Evolutionary conservation across 2,113 vertebrate species (phyloP), one percentile per base, ranked within the genome.

Genomic region (Pseudolaguvia tuberculata): DNA sequence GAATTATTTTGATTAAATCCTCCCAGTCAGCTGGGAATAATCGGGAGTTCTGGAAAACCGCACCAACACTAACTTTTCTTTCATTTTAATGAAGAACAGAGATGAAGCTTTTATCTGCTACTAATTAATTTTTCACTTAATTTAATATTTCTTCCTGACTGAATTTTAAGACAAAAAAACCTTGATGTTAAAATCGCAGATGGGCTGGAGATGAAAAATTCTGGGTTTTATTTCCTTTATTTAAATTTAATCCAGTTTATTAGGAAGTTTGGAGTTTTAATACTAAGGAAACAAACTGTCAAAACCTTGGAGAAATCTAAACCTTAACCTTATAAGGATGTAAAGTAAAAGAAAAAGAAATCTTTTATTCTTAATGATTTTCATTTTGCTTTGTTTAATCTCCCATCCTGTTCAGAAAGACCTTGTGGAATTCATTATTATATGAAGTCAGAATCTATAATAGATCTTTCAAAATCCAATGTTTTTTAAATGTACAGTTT

Each of bases 61-160:
- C 62, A 20, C 56, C 35, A 45, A n/a, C 42, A 71, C 21, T 45
- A 57, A 58, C 58, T 51, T 75, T 73, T 79, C 73, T 50, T 15
- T 50, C 7, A 2, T 15, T 10, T 48, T 47, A 8, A 47, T 47
- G 39, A 80, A 76, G 73, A 78, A 58, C 55, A 53, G 53, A 61
- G 17, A 78, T 78, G 76, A 83, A 56, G 58, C 68, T 72, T 73
- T 70, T 53, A 80, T 78, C 10, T 74, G 76, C 63, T 51, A 51
- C 73, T 79, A 75, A 82, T 82, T 67, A 67, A 17, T 57, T 63
- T 73, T 80, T 78, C 58, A 73, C 72, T 78, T 70, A 76, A 83
- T 78, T 66, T 73, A 57, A 25, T 59, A 68, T 27, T 70, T 70
- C 58, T 53, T 73, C 55, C 59, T 25, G 51, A 7, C 72, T 52